These are phyloP conservation scores for Rotaria macrura DNA, from an alignment of 2,888 invertebrate species.

Conservation along the genomic window DNA sequence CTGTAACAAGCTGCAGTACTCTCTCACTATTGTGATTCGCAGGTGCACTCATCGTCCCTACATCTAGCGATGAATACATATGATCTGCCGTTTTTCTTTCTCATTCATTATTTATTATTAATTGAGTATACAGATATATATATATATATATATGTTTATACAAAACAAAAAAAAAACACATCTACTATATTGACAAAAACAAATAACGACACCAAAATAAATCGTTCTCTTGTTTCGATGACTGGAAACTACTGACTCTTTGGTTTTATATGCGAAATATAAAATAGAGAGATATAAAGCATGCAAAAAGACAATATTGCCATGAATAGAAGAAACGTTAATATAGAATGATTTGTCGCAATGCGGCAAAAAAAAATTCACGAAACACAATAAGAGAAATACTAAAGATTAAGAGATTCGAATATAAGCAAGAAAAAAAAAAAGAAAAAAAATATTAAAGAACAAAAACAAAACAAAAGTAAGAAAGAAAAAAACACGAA, in stretches of 20 bases:
- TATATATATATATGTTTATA: background rate
- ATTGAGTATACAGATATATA: background rate
- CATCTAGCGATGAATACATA: too few species aligned
- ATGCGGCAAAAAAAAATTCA: background rate
- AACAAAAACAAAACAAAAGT: background rate
- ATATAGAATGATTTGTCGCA: background rate
- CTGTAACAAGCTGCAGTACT: too few species aligned
- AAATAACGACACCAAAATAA: background rate
- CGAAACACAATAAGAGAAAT: background rate
- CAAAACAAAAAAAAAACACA: background rate
- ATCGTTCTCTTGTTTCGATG: conserved; percentile 8
- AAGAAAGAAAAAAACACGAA: too few species aligned
- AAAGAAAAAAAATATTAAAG: background rate
- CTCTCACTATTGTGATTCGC: too few species aligned
- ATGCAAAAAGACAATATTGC: background rate
- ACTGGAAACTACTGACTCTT: conserved; percentile 1
- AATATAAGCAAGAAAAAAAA: background rate
- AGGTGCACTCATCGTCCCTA: too few species aligned
- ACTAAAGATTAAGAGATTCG: background rate
- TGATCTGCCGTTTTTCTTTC: background rate
- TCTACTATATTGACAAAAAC: background rate
- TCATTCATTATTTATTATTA: background rate
- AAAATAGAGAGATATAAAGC: background rate
- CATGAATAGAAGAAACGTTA: background rate
- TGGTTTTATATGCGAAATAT: background rate